Evolutionary conservation across 2,797 vertebrate genomes (phyloP).

Genomic region (Gymnoscopelus braueri): DNA sequence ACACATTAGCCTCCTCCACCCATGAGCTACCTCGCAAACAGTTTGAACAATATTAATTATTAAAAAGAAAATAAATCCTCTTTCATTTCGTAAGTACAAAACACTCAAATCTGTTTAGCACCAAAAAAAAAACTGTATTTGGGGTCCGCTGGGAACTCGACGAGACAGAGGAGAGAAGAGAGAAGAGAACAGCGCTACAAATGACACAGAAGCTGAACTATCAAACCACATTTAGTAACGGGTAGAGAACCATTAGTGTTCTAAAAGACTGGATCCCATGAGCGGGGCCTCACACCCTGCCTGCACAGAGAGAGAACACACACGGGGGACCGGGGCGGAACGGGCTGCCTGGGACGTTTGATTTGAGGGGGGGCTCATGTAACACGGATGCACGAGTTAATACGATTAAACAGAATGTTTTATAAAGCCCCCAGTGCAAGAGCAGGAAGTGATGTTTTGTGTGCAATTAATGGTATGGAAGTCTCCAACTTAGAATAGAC

Average conservation of each 20-base stretch:
- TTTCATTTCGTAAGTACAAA: conserved; percentile 64
- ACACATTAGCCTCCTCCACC: conserved; percentile 44
- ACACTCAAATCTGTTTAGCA: conserved; percentile 57
- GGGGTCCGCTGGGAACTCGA: conserved; percentile 61
- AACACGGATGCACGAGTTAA: conserved; percentile 29
- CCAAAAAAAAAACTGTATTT: conserved; percentile 23
- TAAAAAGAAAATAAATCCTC: conserved; percentile 47
- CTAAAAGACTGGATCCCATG: conserved; percentile 64
- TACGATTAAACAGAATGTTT: conserved; percentile 39
- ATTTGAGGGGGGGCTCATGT: conserved; percentile 32
- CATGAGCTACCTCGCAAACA: conserved; percentile 52
- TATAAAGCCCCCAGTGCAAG: conserved; percentile 1
- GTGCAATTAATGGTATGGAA: conserved; percentile 1
- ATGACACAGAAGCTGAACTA: conserved; percentile 73
- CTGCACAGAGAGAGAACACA: conserved; percentile 53
- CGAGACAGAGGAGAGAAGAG: conserved; percentile 43
- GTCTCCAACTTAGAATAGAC: conserved; percentile 21
- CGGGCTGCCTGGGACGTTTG: conserved; percentile 7
- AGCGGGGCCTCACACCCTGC: conserved; percentile 50
- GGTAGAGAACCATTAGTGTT: conserved; percentile 66
- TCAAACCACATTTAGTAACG: conserved; percentile 74
- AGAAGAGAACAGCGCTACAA: conserved; percentile 64
- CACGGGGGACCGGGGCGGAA: conserved; percentile 8
- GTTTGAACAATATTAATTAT: conserved; percentile 71
- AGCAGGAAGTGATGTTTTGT: conserved; percentile 5